Evolutionary conservation across 2,888 invertebrate species (phyloP).

Genomic region (Leptinotarsa haldemani): DNA sequence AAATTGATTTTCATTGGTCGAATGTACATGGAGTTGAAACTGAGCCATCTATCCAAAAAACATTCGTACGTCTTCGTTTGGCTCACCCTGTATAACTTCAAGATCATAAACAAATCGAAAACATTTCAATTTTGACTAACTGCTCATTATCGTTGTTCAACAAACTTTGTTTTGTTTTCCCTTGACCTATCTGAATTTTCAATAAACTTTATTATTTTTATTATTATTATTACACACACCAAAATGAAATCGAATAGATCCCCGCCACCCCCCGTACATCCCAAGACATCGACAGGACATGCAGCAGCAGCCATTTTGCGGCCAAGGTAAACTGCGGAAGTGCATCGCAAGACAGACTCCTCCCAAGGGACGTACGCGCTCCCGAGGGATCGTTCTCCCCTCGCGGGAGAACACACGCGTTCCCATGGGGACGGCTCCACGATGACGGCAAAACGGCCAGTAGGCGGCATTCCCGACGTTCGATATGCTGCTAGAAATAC

Average conservation of each 20-base stretch:
- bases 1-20: no score
- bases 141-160: no score
- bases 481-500: constrained; percentile 52
- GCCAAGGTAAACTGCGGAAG: constrained; percentile 56
- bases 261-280: constrained; percentile 8
- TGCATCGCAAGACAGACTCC: constrained; percentile 58
- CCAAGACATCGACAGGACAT: constrained; percentile 20
- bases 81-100: no score
- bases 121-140: no score
- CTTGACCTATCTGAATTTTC: no score
- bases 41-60: no score
- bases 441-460: constrained; percentile 61
- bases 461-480: constrained; percentile 55
- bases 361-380: constrained; percentile 66
- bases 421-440: constrained; percentile 70
- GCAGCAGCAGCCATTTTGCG: constrained; percentile 48
- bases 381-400: constrained; percentile 62
- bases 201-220: no score
- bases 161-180: no score
- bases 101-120: no score
- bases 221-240: no score
- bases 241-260: not conserved
- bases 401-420: constrained; percentile 64
- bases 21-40: no score
- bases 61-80: no score